phyloP scores from a whole-genome alignment of 2,113 vertebrate species.

The Dasyurus viverrinus region DNA sequence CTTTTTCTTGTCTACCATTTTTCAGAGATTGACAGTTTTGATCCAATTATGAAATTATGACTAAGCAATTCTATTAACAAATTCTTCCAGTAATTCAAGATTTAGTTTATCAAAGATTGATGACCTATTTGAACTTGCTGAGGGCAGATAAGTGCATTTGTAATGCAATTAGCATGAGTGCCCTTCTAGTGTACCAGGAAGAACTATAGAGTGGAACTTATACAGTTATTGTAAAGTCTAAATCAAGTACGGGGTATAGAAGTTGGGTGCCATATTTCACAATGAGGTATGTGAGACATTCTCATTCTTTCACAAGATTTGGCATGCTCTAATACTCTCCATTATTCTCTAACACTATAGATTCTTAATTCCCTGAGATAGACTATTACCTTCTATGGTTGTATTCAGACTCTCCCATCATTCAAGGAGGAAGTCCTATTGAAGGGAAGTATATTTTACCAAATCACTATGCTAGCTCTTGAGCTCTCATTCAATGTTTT shows the following conservation, averaged over 20 bases:
- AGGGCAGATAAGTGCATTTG: conserved; percentile 9
- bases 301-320: neutral
- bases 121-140: neutral
- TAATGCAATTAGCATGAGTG: neutral
- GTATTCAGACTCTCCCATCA: neutral
- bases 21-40: neutral
- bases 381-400: neutral
- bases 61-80: neutral
- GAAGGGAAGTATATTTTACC: neutral
- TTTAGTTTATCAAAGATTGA: neutral
- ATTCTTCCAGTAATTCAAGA: neutral
- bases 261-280: neutral
- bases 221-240: neutral
- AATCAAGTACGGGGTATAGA: neutral
- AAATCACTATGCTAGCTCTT: neutral
- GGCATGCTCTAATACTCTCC: neutral
- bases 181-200: neutral
- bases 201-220: neutral
- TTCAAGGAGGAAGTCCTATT: neutral
- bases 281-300: neutral
- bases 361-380: neutral
- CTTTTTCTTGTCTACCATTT: neutral
- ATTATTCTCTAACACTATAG: neutral
- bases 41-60: neutral
- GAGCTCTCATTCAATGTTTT: neutral